phyloP scores from a whole-genome alignment of 2,113 vertebrate species.

The Chlorodrepanis virens region DNA sequence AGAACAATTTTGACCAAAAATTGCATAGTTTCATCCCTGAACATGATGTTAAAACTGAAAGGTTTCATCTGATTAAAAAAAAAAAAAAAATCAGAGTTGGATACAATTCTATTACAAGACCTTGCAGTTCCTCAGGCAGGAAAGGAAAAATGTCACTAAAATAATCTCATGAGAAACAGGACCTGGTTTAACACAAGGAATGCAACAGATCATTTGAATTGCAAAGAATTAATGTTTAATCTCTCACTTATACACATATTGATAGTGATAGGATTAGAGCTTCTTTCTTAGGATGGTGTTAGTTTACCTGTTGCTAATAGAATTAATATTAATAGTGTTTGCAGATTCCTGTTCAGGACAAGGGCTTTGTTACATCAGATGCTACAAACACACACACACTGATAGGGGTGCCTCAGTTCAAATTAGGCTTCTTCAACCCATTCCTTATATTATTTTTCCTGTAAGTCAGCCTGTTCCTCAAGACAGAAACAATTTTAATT shows the following conservation, averaged over 20 bases:
- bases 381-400: accelerated
- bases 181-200: background rate
- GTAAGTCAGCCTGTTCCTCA: background rate
- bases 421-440: background rate
- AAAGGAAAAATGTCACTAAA: background rate
- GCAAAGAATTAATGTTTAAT: background rate
- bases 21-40: background rate
- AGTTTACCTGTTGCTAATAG: background rate
- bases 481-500: background rate
- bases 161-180: background rate
- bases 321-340: background rate
- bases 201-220: background rate
- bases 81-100: background rate
- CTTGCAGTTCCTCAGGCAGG: background rate
- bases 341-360: background rate
- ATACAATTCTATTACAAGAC: background rate
- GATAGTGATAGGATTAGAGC: background rate
- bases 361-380: background rate
- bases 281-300: background rate
- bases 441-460: background rate
- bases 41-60: background rate
- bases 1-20: background rate
- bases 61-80: background rate
- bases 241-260: background rate
- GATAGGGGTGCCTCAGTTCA: background rate